Evolutionary conservation across 2,113 vertebrate genomes (phyloP).

Genomic region (Panthera leo): DNA sequence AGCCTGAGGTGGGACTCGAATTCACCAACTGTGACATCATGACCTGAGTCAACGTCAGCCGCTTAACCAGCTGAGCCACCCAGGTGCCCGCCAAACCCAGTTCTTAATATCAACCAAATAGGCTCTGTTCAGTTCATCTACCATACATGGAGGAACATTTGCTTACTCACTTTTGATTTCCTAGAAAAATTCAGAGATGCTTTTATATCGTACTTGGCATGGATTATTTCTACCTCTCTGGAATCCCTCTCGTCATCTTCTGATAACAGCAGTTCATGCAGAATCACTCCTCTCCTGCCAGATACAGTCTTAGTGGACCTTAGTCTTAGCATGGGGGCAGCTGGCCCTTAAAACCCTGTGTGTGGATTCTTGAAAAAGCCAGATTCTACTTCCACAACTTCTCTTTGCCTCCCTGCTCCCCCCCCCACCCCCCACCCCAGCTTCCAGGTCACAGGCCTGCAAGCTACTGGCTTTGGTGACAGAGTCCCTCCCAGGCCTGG

Average conservation of each 20-base stretch:
- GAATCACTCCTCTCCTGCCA: neutral
- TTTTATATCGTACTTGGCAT: neutral
- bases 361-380: neutral
- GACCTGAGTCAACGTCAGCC: neutral
- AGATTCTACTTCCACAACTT: neutral
- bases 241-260: neutral
- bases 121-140: neutral
- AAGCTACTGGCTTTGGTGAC: neutral
- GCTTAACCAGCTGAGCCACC: neutral
- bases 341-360: neutral
- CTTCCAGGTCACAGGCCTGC: neutral
- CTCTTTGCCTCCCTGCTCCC: neutral
- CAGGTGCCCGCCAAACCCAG: neutral
- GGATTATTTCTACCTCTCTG: neutral
- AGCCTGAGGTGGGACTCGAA: accelerated
- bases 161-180: neutral
- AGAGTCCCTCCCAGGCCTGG: neutral
- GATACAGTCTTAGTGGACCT: neutral
- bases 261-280: neutral
- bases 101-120: neutral
- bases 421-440: accelerated
- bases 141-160: neutral
- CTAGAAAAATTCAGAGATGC: neutral
- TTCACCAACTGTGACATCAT: neutral
- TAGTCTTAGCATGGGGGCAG: neutral